These are phyloP conservation scores for Chiroxiphia lanceolata DNA, from an alignment of 2,797 vertebrate genomes.

Conservation along the genomic window DNA sequence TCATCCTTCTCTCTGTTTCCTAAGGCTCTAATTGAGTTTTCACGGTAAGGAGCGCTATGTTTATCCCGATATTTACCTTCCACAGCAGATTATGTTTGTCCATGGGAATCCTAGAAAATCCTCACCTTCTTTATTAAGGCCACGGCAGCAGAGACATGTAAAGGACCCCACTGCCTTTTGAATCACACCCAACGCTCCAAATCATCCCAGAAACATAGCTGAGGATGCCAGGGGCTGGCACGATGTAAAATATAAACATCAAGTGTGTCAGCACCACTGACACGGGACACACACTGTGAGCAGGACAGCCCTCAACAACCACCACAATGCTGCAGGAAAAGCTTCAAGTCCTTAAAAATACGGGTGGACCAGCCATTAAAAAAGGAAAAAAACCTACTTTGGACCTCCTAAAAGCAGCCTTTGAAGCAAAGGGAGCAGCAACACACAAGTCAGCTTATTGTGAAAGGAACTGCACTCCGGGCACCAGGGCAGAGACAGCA, in stretches of 20 bases:
- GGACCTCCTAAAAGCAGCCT: neutral
- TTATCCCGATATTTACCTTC: conserved; percentile 26
- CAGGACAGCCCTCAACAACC: neutral
- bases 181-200: neutral
- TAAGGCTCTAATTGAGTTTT: neutral
- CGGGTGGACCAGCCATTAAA: neutral
- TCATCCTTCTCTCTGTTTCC: neutral
- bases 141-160: neutral
- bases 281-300: fast-evolving
- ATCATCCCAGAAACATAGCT: neutral
- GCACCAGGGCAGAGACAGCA: neutral
- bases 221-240: neutral
- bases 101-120: conserved; percentile 27
- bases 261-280: neutral
- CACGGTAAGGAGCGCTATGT: neutral
- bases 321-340: neutral
- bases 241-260: neutral
- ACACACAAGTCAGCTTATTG: fast-evolving
- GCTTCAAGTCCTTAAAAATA: neutral
- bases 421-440: fast-evolving
- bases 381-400: neutral
- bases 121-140: neutral
- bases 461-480: neutral
- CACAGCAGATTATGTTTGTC: neutral
- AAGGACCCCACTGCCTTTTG: neutral